phyloP scores from a whole-genome alignment of 2,888 invertebrate species.

The Drosophila vallismaia region DNA sequence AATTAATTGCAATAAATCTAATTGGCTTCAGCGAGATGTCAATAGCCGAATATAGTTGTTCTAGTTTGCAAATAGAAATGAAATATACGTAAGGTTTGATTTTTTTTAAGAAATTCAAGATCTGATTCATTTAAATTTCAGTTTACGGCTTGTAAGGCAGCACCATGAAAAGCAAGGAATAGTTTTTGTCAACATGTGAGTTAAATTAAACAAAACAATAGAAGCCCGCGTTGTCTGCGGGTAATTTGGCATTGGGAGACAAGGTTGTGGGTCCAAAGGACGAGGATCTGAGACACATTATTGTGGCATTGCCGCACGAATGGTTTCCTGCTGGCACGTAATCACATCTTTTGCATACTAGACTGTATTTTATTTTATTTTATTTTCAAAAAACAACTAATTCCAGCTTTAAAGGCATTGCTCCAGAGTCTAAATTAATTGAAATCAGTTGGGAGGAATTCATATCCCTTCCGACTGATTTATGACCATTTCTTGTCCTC shows the following conservation, averaged over 20 bases:
- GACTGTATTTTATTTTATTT: neutral
- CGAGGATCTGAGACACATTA: conserved; percentile 7
- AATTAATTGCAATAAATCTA: conserved; percentile 1
- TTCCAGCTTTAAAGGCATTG: conserved; percentile 40
- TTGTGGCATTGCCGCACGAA: conserved; percentile 58
- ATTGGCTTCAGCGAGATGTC: neutral
- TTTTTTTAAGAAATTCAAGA: too few species aligned
- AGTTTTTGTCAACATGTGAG: conserved; percentile 28
- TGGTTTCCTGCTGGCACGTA: conserved; percentile 58
- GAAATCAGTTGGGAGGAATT: conserved; percentile 6
- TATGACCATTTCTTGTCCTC: conserved; percentile 31
- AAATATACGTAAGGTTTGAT: too few species aligned
- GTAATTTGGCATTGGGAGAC: conserved; percentile 62
- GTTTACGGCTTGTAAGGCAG: too few species aligned
- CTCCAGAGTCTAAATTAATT: conserved; percentile 23
- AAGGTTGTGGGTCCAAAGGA: conserved; percentile 9
- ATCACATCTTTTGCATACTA: conserved; percentile 51
- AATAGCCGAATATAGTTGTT: neutral
- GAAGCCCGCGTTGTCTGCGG: conserved; percentile 66
- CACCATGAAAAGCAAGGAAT: too few species aligned
- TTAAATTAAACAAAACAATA: conserved; percentile 36
- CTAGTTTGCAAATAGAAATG: neutral
- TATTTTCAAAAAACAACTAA: conserved; percentile 18
- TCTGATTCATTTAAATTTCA: too few species aligned
- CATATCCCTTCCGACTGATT: conserved; percentile 21